Conservation (phyloP, 2,113 vertebrate genomes). For the Cyanoliseus patagonus region DNA sequence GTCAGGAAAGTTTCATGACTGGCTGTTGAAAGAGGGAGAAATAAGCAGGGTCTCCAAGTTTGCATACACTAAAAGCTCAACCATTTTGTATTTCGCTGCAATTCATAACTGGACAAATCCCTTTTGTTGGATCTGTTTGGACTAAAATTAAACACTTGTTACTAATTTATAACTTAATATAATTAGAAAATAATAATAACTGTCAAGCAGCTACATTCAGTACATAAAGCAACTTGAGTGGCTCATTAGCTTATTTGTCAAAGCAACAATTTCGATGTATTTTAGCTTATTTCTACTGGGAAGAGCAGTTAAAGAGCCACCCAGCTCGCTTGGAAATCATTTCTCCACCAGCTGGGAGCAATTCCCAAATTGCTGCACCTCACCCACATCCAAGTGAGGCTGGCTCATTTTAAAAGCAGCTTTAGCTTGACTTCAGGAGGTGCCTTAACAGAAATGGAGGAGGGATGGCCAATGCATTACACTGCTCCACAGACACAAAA, state of each 20-base stretch:
- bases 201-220: slow-evolving; percentile 62
- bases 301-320: slow-evolving; percentile 37
- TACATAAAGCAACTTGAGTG: slow-evolving; percentile 67
- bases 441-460: not conserved
- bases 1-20: slow-evolving; percentile 84
- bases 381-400: slow-evolving; percentile 6
- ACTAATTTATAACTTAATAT: slow-evolving; percentile 77
- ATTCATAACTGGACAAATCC: slow-evolving; percentile 61
- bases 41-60: slow-evolving; percentile 74
- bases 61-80: slow-evolving; percentile 66
- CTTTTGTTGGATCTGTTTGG: slow-evolving; percentile 74
- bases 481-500: not conserved
- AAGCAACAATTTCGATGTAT: slow-evolving; percentile 43
- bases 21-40: slow-evolving; percentile 79
- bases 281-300: slow-evolving; percentile 41
- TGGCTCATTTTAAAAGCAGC: slow-evolving; percentile 8
- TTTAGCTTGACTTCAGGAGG: slow-evolving; percentile 1
- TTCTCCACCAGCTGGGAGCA: slow-evolving; percentile 41
- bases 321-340: slow-evolving; percentile 33
- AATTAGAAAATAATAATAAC: slow-evolving; percentile 74
- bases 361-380: slow-evolving; percentile 52
- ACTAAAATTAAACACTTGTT: slow-evolving; percentile 78
- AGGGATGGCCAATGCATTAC: not conserved
- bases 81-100: slow-evolving; percentile 73
- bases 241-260: slow-evolving; percentile 62